Evolutionary conservation across 2,888 invertebrate species (phyloP).

Genomic region (Scaptomyza reducta): DNA sequence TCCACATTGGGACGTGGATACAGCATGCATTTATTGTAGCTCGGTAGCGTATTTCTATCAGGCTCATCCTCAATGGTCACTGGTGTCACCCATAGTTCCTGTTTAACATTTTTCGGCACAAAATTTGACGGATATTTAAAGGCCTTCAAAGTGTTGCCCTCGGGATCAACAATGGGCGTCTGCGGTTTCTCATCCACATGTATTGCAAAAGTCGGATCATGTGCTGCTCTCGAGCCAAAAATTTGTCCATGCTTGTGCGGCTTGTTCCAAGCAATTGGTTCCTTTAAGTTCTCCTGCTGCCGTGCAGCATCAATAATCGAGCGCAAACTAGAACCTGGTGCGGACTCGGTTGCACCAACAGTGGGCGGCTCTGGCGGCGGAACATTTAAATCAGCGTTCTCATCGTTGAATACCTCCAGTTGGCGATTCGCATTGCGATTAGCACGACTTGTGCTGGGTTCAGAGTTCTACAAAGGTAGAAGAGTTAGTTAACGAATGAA

Average conservation of each 20-base stretch:
- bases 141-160: constrained; percentile 56
- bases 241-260: constrained; percentile 70
- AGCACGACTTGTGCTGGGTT: constrained; percentile 50
- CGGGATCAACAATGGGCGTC: constrained; percentile 56
- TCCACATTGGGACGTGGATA: constrained; percentile 82
- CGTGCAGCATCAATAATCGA: constrained; percentile 87
- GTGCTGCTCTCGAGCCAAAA: constrained; percentile 48
- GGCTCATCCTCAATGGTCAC: constrained; percentile 78
- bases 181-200: constrained; percentile 74
- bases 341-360: constrained; percentile 2
- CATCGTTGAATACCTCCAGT: constrained; percentile 77
- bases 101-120: constrained; percentile 69
- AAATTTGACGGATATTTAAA: constrained; percentile 73
- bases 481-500: background rate
- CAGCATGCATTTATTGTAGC: constrained; percentile 80
- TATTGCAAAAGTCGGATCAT: constrained; percentile 79
- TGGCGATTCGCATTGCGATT: constrained; percentile 50
- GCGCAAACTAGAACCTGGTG: constrained; percentile 69
- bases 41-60: constrained; percentile 62
- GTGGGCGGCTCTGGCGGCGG: constrained; percentile 38
- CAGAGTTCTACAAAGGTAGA: constrained; percentile 41
- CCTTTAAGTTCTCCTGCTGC: constrained; percentile 89
- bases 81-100: constrained; percentile 76
- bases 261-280: constrained; percentile 89
- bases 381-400: constrained; percentile 71